Conservation (phyloP, 1,140 invertebrate species). For the Drosophila insularis region DNA sequence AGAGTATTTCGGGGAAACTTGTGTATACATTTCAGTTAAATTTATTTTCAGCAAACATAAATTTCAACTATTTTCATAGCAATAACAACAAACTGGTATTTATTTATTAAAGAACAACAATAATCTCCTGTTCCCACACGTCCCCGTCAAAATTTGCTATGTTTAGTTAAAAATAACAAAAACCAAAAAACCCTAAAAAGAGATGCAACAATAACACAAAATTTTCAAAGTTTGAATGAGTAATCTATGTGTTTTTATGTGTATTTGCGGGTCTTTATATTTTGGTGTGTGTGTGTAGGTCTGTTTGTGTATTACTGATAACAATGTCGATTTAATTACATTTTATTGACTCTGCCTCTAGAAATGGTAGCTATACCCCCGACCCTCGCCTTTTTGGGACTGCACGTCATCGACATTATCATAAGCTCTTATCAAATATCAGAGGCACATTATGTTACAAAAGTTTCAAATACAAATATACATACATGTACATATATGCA, state of each 20-base stretch:
- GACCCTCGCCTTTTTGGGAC: neutral
- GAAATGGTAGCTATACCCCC: constrained; percentile 10
- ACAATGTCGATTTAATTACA: constrained; percentile 79
- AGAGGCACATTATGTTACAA: constrained; percentile 54
- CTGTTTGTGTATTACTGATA: constrained; percentile 45
- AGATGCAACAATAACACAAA: constrained; percentile 48
- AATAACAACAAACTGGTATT: neutral
- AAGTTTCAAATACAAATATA: constrained; percentile 37
- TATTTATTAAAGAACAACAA: constrained; percentile 1
- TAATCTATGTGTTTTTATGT: constrained; percentile 4
- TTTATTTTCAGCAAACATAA: neutral
- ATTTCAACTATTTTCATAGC: neutral
- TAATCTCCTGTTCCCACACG: neutral
- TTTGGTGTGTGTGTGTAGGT: constrained; percentile 13
- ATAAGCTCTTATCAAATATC: constrained; percentile 75
- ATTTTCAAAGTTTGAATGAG: constrained; percentile 19
- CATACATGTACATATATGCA: constrained; percentile 11
- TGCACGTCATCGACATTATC: constrained; percentile 57
- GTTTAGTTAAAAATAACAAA: neutral
- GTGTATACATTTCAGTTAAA: no score
- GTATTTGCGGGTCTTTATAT: neutral
- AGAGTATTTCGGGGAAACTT: no score
- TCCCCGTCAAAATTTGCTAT: neutral
- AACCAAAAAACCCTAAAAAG: neutral
- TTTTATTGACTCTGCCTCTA: constrained; percentile 66